Percentiles rank a stretch among this genome's conserved stretches.
These are phyloP conservation scores for Drosophila ananassae DNA, from an alignment of 1,140 invertebrate species.

Conservation along the genomic window DNA sequence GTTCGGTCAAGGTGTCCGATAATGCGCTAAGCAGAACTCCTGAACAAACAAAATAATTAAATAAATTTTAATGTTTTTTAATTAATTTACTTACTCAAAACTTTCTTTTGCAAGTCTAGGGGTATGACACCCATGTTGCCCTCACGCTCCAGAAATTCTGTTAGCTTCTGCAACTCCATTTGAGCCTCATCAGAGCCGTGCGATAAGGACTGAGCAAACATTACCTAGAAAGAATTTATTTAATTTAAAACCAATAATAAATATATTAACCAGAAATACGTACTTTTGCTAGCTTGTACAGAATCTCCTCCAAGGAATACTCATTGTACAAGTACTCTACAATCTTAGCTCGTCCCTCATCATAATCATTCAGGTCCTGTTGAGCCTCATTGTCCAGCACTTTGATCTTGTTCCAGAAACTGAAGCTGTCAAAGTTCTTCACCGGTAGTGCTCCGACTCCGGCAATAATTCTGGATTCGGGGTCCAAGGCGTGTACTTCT, in stretches of 20 bases:
- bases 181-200: constrained; percentile 88
- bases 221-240: constrained; percentile 84
- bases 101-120: constrained; percentile 89
- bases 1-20: constrained; percentile 88
- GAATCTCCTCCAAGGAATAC: constrained; percentile 90
- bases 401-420: constrained; percentile 75
- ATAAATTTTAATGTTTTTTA: not conserved
- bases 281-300: constrained; percentile 90
- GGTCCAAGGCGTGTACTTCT: constrained; percentile 45
- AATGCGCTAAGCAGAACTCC: constrained; percentile 89
- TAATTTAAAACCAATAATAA: not conserved
- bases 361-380: constrained; percentile 82
- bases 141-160: constrained; percentile 89
- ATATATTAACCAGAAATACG: not conserved
- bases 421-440: constrained; percentile 67
- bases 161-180: constrained; percentile 88
- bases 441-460: constrained; percentile 19
- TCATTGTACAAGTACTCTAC: constrained; percentile 89
- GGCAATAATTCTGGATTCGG: constrained; percentile 1
- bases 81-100: constrained; percentile 86
- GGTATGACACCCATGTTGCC: constrained; percentile 89
- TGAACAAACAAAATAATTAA: constrained; percentile 61
- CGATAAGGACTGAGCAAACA: constrained; percentile 89
- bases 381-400: constrained; percentile 62
- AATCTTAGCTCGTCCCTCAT: constrained; percentile 85